Evolutionary conservation across 2,797 vertebrate genomes (phyloP), one percentile per base, ranked within the genome.

Genomic region (Enteromius anoplus): DNA sequence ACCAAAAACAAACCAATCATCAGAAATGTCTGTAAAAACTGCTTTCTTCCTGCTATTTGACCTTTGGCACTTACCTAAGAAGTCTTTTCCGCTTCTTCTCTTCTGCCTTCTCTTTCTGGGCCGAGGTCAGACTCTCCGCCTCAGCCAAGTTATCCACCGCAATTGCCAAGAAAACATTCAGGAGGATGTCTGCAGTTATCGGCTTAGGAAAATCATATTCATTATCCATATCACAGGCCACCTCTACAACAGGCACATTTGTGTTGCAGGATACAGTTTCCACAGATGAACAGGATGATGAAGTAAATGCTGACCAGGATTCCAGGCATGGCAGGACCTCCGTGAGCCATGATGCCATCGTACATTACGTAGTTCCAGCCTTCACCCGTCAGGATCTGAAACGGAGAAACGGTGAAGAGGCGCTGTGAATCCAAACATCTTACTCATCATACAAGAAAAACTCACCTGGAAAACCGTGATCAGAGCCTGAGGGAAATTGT

Each of bases 351-450:
- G 86, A 98, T 96, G 3, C 97, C 97, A 2, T 98, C 93, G 6
- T 98, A 97, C 97, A 98, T 98, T 23, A 98, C 93, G 0, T 95
- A 92, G 86, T 96, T 97, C 97, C 97, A 98, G 89, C 97, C 97
- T 78, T 98, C 97, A 3, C 97, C 97, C 0, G 97, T 98, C 88
- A 98, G 91, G 81, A 98, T 95, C 97, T 98, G 80, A 29, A 45
- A 80, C 9, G 77, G 23, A 71, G 21, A 70, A 29, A 51, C 37
- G 40, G 45, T 47, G 45, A 34, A 62, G 47, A 62, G 29, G 53
- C 47, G 4, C 21, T 72, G 65, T 62, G 5, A 60, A 64, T 62
- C 26, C 2, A 45, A 72, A 58, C 3, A 29, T n/a, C 47, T n/a
- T 3, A 9, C 12, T 42, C 3, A n/a, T 65, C 55, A 37, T 21